phyloP scores from a whole-genome alignment of 2,888 invertebrate species.

The Scaeva pyrastri region DNA sequence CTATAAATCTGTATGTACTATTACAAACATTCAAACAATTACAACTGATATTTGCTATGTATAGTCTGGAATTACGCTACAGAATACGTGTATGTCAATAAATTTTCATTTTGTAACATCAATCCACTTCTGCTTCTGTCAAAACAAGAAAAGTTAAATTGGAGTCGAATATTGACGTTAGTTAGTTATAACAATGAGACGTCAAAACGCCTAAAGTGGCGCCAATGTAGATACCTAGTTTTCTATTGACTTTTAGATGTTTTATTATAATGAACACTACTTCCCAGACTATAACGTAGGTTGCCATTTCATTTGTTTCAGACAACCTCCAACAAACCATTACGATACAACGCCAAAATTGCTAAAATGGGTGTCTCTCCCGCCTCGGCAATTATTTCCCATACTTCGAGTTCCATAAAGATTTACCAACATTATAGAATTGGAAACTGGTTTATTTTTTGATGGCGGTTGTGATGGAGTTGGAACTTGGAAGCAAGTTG shows the following conservation, averaged over 20 bases:
- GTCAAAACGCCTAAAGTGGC: too few species aligned
- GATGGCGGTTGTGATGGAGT: background rate
- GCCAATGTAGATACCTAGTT: too few species aligned
- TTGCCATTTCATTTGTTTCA: slow-evolving; percentile 31
- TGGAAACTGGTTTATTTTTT: slow-evolving; percentile 34
- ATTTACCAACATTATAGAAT: slow-evolving; percentile 58
- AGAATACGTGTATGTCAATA: background rate
- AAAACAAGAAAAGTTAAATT: too few species aligned
- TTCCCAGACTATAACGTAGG: slow-evolving; percentile 1
- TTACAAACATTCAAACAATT: slow-evolving; percentile 15
- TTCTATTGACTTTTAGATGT: too few species aligned
- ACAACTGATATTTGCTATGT: slow-evolving; percentile 15
- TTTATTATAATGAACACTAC: background rate
- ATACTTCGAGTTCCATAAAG: slow-evolving; percentile 22
- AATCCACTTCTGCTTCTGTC: too few species aligned
- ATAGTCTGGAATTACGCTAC: slow-evolving; percentile 1
- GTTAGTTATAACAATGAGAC: too few species aligned
- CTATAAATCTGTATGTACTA: slow-evolving; percentile 10
- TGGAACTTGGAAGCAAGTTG: background rate
- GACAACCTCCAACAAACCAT: slow-evolving; percentile 10
- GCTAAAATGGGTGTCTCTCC: slow-evolving; percentile 23
- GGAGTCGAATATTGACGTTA: too few species aligned
- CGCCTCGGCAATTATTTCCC: background rate
- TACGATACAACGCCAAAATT: slow-evolving; percentile 41
- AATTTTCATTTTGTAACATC: too few species aligned